Evolutionary conservation across 2,113 vertebrate species (phyloP), one percentile per base, ranked within the genome.

Genomic region (Excalfactoria chinensis): DNA sequence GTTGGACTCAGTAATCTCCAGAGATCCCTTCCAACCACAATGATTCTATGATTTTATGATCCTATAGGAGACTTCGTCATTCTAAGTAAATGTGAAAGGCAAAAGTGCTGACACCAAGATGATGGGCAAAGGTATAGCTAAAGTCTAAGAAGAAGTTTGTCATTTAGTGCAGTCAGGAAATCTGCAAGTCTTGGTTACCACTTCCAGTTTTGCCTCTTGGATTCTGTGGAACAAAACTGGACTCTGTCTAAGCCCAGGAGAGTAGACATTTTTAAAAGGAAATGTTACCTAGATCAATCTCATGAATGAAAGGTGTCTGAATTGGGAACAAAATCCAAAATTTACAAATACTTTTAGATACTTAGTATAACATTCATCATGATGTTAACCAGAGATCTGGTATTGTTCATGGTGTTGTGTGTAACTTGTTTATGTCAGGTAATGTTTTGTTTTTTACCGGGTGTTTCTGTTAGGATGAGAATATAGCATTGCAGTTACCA

Each of bases 21-120:
- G 15, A 28, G 26, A 8, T 53, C 26, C 51, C 15, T 53, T 53
- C 51, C 26, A 53, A 53, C 26, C 23, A 25, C 26, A 16, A 8
- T 28, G 51, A 53, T 53, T 53, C 51, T 53, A 17, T 28, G 51
- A 53, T 53, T 28, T 53, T 28, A 28, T 28, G 51, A 28, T 53
- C 28, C 26, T 28, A 17, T 28, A 53, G 26, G 41, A 59, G 64
- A 70, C 2, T 2, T 53, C 32, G n/a, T 67, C 5, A 22, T 72
- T 72, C 22, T n/a, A 34, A 21, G 20, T 12, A 49, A 73, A 2
- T 66, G 40, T 10, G 71, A 43, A 58, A 66, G 5, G 7, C n/a
- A 20, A 0, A 1, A 34, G 5, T 48, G 22, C 6, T 60, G n/a
- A 77, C 15, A 6, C 1, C 76, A 62, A 64, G 35, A 32, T 12